Conservation (phyloP, 64 coral and sea anemone genomes). For the Montipora efflorescens region DNA sequence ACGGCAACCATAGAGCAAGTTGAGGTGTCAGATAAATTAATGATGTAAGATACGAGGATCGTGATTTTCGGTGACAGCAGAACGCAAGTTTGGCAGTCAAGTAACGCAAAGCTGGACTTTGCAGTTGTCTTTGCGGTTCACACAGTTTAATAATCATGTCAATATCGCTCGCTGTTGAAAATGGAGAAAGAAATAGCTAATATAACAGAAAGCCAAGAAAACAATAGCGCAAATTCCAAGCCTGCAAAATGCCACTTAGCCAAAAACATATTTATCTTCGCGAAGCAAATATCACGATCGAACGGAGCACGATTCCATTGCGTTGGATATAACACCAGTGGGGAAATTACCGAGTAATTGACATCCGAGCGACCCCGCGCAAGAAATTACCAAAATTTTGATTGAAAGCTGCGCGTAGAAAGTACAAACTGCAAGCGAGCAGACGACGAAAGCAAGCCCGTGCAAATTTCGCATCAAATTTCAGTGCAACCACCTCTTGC, state of each 20-base stretch:
- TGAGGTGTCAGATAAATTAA: not conserved
- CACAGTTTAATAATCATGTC: not conserved
- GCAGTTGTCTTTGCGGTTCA: not conserved
- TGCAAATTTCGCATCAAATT: slow-evolving; percentile 28
- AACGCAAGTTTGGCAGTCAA: not conserved
- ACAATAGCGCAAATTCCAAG: slow-evolving; percentile 43
- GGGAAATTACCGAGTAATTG: not conserved
- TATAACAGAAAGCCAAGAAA: not conserved
- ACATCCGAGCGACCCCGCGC: not conserved
- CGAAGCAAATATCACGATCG: slow-evolving; percentile 13
- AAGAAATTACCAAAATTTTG: not conserved
- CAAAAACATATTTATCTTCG: slow-evolving; percentile 1
- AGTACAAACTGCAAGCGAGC: not conserved
- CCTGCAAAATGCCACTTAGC: slow-evolving; percentile 12
- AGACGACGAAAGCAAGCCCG: not conserved
- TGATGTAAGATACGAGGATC: too few species aligned
- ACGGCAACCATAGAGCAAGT: not conserved
- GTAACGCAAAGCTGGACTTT: not conserved
- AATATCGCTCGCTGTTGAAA: slow-evolving; percentile 16
- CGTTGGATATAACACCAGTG: not conserved
- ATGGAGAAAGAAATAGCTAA: not conserved
- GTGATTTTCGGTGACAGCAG: too few species aligned
- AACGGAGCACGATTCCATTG: too few species aligned
- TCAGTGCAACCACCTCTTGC: slow-evolving; percentile 21
- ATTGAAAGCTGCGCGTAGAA: not conserved